A percentile compares a stretch with the other conserved stretches of the same genome.
These are phyloP conservation scores for Crotalus horridus DNA, from an alignment of 2,113 vertebrate genomes.

Conservation along the genomic window DNA sequence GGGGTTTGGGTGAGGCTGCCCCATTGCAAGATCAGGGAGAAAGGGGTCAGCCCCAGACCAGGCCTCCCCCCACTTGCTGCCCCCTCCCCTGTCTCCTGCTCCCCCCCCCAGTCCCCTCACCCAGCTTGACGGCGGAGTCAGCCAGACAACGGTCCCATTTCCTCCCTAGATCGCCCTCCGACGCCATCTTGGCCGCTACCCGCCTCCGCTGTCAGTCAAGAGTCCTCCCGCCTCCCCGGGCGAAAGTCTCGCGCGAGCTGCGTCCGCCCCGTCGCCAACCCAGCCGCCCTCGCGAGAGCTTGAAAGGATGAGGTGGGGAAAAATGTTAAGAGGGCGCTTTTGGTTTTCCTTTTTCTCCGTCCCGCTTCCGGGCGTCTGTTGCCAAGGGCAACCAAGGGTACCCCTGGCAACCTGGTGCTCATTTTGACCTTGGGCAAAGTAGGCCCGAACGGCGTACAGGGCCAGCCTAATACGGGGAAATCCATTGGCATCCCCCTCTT, in stretches of 20 bases:
- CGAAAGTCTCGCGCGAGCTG: neutral
- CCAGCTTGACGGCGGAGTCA: slow-evolving; percentile 84
- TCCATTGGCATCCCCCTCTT: too few species aligned
- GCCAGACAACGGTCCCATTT: slow-evolving; percentile 93
- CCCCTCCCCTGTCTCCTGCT: neutral
- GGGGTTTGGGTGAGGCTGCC: neutral
- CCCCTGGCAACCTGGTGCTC: too few species aligned
- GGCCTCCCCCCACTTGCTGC: fast-evolving
- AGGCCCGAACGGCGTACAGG: too few species aligned
- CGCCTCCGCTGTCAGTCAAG: slow-evolving; percentile 19
- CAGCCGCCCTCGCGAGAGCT: neutral
- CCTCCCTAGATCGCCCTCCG: slow-evolving; percentile 79
- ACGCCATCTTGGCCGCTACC: slow-evolving; percentile 67
- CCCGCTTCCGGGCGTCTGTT: too few species aligned
- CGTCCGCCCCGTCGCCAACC: too few species aligned
- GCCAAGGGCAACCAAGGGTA: too few species aligned
- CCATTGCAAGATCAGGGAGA: neutral
- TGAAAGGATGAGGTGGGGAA: too few species aligned
- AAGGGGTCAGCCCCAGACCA: neutral
- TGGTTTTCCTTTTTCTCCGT: too few species aligned
- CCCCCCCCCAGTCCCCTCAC: slow-evolving; percentile 59
- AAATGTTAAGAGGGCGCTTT: too few species aligned
- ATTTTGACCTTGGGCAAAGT: too few species aligned
- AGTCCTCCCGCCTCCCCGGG: neutral
- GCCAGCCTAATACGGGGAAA: too few species aligned